Conservation (phyloP, 1,140 invertebrate genomes). For the Neodiprion fabricii region DNA sequence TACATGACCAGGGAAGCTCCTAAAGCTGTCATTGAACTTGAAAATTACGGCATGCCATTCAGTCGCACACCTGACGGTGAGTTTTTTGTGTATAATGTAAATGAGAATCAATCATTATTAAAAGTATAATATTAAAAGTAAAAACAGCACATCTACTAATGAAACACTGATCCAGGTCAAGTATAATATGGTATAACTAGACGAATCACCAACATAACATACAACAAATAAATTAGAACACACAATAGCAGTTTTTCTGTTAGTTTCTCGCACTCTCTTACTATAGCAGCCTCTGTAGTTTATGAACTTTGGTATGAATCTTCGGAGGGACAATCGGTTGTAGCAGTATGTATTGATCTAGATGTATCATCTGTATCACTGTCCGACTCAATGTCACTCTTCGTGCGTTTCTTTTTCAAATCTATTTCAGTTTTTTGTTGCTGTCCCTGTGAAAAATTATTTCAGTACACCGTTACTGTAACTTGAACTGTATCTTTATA, state of each 20-base stretch:
- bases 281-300: neutral
- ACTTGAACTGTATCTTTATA: too few relatives aligned
- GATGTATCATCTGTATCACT: neutral
- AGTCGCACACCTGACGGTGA: constrained; percentile 86
- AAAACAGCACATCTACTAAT: too few relatives aligned
- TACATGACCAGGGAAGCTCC: constrained; percentile 99
- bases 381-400: neutral
- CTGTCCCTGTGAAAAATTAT: neutral
- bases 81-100: neutral
- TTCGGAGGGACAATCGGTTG: neutral
- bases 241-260: neutral
- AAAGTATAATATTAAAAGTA: too few relatives aligned
- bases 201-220: neutral
- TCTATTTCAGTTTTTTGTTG: neutral
- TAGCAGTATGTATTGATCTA: neutral
- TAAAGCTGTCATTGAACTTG: constrained; percentile 95
- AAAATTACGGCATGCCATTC: constrained; percentile 98
- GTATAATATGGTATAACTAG: neutral
- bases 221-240: neutral
- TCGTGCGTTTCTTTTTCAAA: neutral
- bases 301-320: neutral
- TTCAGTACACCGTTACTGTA: neutral
- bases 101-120: neutral
- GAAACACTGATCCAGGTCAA: too few relatives aligned
- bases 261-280: neutral